Evolutionary conservation across 2,113 vertebrate genomes (phyloP).

Genomic region (Zapus hudsonius): DNA sequence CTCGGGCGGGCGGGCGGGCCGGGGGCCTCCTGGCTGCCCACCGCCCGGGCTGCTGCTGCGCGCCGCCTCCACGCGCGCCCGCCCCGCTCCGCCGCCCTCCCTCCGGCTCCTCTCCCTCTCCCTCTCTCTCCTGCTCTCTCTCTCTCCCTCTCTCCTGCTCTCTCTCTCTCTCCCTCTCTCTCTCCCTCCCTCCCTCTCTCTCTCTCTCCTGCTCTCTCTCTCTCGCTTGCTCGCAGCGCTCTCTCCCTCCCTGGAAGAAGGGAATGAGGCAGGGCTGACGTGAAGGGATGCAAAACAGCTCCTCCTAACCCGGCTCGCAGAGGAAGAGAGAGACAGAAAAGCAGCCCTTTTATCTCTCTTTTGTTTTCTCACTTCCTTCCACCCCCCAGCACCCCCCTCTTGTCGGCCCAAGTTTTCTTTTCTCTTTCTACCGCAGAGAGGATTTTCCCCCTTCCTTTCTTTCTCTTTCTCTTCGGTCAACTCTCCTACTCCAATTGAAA

Average conservation of each 20-base stretch:
- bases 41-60: conserved; percentile 65
- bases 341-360: conserved; percentile 85
- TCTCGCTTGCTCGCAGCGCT: conserved; percentile 22
- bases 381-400: conserved; percentile 70
- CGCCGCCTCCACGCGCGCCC: conserved; percentile 68
- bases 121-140: neutral
- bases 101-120: conserved; percentile 68
- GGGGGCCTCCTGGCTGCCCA: conserved; percentile 61
- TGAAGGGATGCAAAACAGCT: conserved; percentile 89
- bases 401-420: conserved; percentile 80
- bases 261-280: conserved; percentile 89
- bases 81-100: conserved; percentile 60
- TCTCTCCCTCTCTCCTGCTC: neutral
- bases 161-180: neutral
- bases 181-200: conserved; percentile 66
- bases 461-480: conserved; percentile 68
- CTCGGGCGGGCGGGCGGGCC: conserved; percentile 29
- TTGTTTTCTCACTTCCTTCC: conserved; percentile 86
- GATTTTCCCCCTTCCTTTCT: conserved; percentile 71
- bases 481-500: conserved; percentile 74
- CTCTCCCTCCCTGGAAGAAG: conserved; percentile 86
- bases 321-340: conserved; percentile 74
- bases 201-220: conserved; percentile 67
- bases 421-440: conserved; percentile 72
- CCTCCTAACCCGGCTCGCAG: conserved; percentile 84